Percentiles rank a stretch among this genome's conserved stretches.
Conservation (phyloP, 2,113 vertebrate genomes). For the Charina bottae region DNA sequence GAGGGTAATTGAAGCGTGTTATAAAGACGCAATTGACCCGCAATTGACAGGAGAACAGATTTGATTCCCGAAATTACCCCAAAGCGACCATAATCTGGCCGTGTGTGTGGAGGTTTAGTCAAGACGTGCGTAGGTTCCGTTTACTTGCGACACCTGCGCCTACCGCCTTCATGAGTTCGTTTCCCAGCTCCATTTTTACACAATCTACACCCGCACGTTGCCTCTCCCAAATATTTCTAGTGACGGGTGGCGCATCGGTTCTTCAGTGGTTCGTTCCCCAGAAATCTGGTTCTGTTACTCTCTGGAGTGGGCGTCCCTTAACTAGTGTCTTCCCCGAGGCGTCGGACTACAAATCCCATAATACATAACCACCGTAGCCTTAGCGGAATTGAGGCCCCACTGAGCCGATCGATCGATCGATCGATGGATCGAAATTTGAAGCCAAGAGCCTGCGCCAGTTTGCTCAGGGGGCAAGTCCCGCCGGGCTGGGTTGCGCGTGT, state of each 20-base stretch:
- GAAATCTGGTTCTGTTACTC: background rate
- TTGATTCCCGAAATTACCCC: background rate
- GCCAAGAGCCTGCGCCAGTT: background rate
- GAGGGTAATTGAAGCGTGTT: background rate
- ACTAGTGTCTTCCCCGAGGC: background rate
- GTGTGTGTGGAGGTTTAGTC: background rate
- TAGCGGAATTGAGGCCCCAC: background rate
- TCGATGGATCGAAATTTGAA: background rate
- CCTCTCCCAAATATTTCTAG: background rate
- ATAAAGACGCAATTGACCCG: background rate
- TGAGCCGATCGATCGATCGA: too few relatives aligned
- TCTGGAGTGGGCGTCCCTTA: background rate
- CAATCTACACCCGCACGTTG: background rate
- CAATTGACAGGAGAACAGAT: background rate
- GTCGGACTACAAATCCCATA: background rate
- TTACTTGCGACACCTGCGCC: background rate
- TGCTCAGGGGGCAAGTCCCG: background rate
- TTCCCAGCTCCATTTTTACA: background rate
- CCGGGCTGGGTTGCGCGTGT: background rate
- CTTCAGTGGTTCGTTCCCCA: background rate
- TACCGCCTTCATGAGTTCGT: background rate
- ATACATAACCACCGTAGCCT: background rate
- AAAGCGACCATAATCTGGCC: background rate
- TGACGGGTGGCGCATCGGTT: background rate
- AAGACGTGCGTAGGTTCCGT: too few relatives aligned